These are phyloP conservation scores for Erpornis zantholeuca DNA, from an alignment of 2,113 vertebrate genomes.

Conservation along the genomic window DNA sequence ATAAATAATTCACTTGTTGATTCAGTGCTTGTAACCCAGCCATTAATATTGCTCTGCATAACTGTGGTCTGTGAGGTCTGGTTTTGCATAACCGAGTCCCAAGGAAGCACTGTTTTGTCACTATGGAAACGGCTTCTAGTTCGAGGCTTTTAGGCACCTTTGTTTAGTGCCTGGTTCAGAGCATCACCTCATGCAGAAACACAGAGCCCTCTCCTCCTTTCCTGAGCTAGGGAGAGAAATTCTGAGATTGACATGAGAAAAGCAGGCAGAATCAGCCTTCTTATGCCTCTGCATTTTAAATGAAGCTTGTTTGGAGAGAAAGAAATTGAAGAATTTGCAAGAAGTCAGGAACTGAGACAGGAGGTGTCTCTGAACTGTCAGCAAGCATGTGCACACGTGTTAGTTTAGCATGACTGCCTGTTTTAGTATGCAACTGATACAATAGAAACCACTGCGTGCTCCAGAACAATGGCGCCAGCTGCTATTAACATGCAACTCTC, in stretches of 20 bases:
- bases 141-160: neutral
- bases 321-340: neutral
- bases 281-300: neutral
- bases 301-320: neutral
- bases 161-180: neutral
- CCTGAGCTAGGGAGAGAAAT: neutral
- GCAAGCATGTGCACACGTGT: neutral
- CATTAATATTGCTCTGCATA: neutral
- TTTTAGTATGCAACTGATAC: neutral
- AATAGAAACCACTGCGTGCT: neutral
- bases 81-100: neutral
- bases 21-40: neutral
- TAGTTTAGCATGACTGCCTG: neutral
- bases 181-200: neutral
- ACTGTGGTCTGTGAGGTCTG: neutral
- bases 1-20: conserved; percentile 15
- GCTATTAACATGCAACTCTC: neutral
- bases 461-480: neutral
- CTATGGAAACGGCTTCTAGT: neutral
- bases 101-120: conserved; percentile 8
- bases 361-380: neutral
- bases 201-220: neutral
- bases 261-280: neutral
- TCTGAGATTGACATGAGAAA: neutral
- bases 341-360: neutral